Conservation (phyloP, 2,797 vertebrate species). For the Phyllotis vaccarum region DNA sequence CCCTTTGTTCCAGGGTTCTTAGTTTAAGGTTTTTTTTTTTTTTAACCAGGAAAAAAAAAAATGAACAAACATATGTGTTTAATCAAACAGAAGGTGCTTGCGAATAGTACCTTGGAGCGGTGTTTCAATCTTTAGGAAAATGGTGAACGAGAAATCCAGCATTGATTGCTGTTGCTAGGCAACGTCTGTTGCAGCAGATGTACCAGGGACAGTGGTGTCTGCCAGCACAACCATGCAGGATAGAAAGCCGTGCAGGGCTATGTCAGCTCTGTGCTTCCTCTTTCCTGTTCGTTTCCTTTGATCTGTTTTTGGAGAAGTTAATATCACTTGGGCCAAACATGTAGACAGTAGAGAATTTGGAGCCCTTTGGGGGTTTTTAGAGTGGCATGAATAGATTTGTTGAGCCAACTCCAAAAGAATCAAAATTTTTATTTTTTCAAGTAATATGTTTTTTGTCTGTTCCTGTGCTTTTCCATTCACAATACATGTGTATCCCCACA, state of each 20-base stretch:
- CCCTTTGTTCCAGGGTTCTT: conserved; percentile 53
- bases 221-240: conserved; percentile 73
- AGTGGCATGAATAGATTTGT: background rate
- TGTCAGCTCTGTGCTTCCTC: background rate
- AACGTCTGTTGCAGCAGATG: conserved; percentile 86
- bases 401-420: conserved; percentile 3
- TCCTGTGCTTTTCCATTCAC: background rate
- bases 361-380: conserved; percentile 8
- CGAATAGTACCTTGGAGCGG: conserved; percentile 80
- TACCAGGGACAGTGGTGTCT: conserved; percentile 79
- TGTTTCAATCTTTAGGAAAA: conserved; percentile 86
- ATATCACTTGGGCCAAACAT: background rate
- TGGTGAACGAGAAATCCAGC: conserved; percentile 82
- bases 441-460: conserved; percentile 9
- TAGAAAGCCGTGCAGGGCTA: conserved; percentile 45
- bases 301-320: conserved; percentile 17
- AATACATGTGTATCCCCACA: background rate
- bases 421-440: conserved; percentile 31
- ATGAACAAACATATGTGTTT: conserved; percentile 69
- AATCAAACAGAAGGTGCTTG: conserved; percentile 81
- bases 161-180: conserved; percentile 91
- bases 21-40: conserved; percentile 22
- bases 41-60: conserved; percentile 63
- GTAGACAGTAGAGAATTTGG: background rate
- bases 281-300: background rate